Evolutionary conservation across 2,888 invertebrate species (phyloP), one percentile per base, ranked within the genome.

Genomic region (Agrenia bidenticulata): DNA sequence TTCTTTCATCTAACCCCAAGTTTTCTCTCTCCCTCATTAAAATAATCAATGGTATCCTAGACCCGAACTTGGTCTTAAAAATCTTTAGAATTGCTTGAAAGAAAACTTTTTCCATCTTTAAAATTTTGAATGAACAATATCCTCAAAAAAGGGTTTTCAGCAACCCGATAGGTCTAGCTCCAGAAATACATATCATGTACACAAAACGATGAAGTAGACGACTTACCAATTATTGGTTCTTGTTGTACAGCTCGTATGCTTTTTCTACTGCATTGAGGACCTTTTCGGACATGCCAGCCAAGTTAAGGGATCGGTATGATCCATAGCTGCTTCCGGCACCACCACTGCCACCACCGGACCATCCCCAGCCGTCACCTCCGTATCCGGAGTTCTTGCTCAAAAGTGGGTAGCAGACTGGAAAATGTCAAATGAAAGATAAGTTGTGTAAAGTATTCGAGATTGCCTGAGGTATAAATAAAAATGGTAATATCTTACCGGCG

Each of bases 361-460:
- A 68, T 61, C 72, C 70, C 64, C 71, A 68, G 58, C 71, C 69
- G 73, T 74, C 73, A 61, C 68, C 73, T 49, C 72, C 72, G 50
- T 72, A 73, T 63, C 74, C 73, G 67, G 76, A 74, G 71, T 72
- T 73, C 66, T 75, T 76, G 73, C 73, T 76, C 74, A 76, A 70
- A 45, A 75, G 72, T 74, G 76, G 76, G 72, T 76, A 76, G 74
- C 45, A 64, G 41, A 62, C 57, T 62, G 54, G 27, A 26, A 55
- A 37, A 24, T n/a, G n/a, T 5, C 21, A 49, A 37, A 50, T 37
- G 23, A 21, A 17, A 11, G 23, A 50, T 17, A 24, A 53, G 11
- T 32, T 17, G 32, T 4, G 55, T 2, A 60, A 57, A 9, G 17
- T 26, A 9, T 17, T 24, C 45, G 21, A 45, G 45, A 11, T 11